A percentile compares a stretch with the other conserved stretches of the same genome.
These are phyloP conservation scores for Varanus salvator DNA, from an alignment of 2,113 vertebrate genomes.

Conservation along the genomic window DNA sequence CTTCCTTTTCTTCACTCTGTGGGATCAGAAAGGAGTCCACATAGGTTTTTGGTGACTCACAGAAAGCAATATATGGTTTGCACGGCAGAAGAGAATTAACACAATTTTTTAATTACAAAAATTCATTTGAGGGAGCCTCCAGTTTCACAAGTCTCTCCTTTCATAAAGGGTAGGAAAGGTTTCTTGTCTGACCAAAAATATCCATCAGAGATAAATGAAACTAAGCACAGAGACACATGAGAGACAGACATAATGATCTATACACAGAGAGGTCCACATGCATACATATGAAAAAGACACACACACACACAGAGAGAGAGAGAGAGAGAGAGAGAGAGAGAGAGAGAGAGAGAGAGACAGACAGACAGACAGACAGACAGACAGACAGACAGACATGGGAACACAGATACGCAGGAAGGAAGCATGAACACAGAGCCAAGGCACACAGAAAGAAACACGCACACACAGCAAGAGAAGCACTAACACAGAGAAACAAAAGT, in stretches of 20 bases:
- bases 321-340: too few species aligned
- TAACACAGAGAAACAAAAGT: too few species aligned
- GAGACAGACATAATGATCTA: conserved; percentile 19
- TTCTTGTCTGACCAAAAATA: not conserved
- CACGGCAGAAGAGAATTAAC: conserved; percentile 61
- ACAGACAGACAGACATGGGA: too few species aligned
- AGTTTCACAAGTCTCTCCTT: conserved; percentile 40
- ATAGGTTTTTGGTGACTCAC: conserved; percentile 79
- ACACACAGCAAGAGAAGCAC: too few species aligned
- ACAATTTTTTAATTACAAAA: conserved; percentile 18
- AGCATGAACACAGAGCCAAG: too few species aligned
- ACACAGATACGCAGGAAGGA: too few species aligned
- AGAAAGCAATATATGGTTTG: conserved; percentile 68
- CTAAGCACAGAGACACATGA: conserved; percentile 18
- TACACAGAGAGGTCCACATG: too few species aligned
- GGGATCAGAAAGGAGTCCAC: conserved; percentile 73
- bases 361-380: too few species aligned
- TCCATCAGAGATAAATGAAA: conserved; percentile 21
- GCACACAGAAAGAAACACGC: too few species aligned
- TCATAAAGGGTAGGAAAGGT: not conserved
- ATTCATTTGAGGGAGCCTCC: conserved; percentile 43
- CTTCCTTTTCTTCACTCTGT: conserved; percentile 47
- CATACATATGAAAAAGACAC: too few species aligned
- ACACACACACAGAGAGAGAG: too few species aligned
- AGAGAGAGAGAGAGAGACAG: too few species aligned